phyloP scores from a whole-genome alignment of 2,888 invertebrate genomes.

The Abscondita cerata region DNA sequence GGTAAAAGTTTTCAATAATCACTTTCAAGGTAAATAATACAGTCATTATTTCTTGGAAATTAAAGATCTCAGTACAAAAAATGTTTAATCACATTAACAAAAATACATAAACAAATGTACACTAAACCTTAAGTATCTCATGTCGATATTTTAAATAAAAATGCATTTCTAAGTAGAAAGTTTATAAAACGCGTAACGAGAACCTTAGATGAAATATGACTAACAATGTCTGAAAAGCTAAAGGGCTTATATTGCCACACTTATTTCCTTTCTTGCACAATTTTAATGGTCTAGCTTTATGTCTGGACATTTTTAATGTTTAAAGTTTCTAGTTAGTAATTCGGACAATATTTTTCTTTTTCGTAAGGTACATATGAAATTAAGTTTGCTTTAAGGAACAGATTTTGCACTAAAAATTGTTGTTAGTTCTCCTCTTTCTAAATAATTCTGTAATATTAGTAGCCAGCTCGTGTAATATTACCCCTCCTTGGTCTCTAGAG shows the following conservation, averaged over 20 bases:
- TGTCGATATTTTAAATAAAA: too few species aligned
- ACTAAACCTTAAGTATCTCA: too few species aligned
- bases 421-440: conserved; percentile 29
- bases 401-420: conserved; percentile 20
- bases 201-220: neutral
- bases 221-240: neutral
- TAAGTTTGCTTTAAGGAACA: conserved; percentile 12
- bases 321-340: neutral
- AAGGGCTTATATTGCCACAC: conserved; percentile 3
- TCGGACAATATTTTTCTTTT: neutral
- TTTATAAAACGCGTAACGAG: neutral
- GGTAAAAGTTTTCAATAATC: too few species aligned
- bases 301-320: neutral
- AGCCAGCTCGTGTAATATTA: conserved; percentile 48
- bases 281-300: conserved; percentile 6
- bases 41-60: too few species aligned
- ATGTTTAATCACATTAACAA: too few species aligned
- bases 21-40: too few species aligned
- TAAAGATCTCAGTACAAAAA: too few species aligned
- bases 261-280: conserved; percentile 1
- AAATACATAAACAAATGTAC: too few species aligned
- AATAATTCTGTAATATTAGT: conserved; percentile 45
- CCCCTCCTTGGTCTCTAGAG: conserved; percentile 56
- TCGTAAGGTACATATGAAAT: neutral
- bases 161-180: too few species aligned